These are phyloP conservation scores for Mus pahari DNA, from an alignment of 2,113 vertebrate genomes.

Conservation along the genomic window DNA sequence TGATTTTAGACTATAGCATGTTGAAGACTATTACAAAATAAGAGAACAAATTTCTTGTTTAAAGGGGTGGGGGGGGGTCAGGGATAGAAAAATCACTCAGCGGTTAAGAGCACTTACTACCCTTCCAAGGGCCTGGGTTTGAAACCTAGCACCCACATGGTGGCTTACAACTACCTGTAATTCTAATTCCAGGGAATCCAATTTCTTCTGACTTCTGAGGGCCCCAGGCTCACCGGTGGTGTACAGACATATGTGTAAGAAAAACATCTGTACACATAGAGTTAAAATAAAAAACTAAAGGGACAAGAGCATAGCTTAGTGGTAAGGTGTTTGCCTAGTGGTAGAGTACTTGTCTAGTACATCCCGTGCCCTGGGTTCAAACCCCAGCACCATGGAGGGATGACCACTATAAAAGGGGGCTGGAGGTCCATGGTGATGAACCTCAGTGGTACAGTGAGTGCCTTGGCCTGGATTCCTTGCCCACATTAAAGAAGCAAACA, in stretches of 20 bases:
- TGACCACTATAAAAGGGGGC: background rate
- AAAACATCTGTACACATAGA: background rate
- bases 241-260: background rate
- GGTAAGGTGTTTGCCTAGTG: background rate
- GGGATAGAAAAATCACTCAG: background rate
- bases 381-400: background rate
- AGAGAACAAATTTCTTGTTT: background rate
- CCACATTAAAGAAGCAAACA: background rate
- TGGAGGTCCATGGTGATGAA: background rate
- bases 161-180: background rate
- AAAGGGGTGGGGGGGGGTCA: background rate
- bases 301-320: background rate
- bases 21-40: background rate
- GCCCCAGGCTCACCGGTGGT: background rate
- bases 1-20: background rate
- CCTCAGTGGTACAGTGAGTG: background rate
- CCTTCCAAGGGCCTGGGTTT: background rate
- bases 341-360: background rate
- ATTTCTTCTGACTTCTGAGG: background rate
- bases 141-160: background rate
- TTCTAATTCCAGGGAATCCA: background rate
- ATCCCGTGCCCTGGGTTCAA: background rate
- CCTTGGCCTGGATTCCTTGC: background rate
- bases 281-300: background rate
- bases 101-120: background rate